Base-by-base conservation (phyloP, 2,888 invertebrate genomes). In the Caprella mutica region DNA sequence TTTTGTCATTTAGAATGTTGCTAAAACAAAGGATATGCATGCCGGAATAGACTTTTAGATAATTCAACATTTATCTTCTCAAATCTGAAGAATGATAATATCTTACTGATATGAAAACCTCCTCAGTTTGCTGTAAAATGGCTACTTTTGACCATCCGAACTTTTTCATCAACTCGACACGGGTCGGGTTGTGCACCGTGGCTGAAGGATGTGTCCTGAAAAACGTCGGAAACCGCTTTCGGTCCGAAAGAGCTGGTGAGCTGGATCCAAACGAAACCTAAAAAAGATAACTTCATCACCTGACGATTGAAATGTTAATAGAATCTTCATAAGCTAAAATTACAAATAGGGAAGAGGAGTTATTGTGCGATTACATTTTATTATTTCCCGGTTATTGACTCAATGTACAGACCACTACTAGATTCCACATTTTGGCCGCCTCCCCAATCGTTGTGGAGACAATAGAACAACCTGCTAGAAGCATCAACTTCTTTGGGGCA, bases 351-450 rank as follows among this genome's bases (percentile, higher is more conserved):
- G n/a, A n/a, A n/a, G n/a, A n/a, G n/a, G n/a, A n/a, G n/a, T n/a
- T n/a, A n/a, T n/a, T n/a, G n/a, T n/a, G n/a, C n/a, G n/a, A n/a
- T n/a, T n/a, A n/a, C n/a, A n/a, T n/a, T n/a, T n/a, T n/a, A n/a
- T n/a, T n/a, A n/a, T n/a, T n/a, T n/a, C n/a, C n/a, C n/a, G n/a
- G n/a, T n/a, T n/a, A n/a, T n/a, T n/a, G n/a, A n/a, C n/a, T n/a
- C n/a, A n/a, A 26, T 29, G 24, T n/a, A 23, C 65, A 50, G 17
- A 97, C 97, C 78, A 98, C 97, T 72, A 98, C 89, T 65, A 98
- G 81, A 76, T 99, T 97, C 97, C 97, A 99, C 90, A 97, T 96
- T 77, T 93, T 94, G 56, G 97, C 97, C 40, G 97, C 94, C 76
- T 98, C 97, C 2, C 97, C 97, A 14, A 98, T 94, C 43, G 97